Evolutionary conservation across 2,113 vertebrate genomes (phyloP).

Genomic region (Oostethus manadensis): DNA sequence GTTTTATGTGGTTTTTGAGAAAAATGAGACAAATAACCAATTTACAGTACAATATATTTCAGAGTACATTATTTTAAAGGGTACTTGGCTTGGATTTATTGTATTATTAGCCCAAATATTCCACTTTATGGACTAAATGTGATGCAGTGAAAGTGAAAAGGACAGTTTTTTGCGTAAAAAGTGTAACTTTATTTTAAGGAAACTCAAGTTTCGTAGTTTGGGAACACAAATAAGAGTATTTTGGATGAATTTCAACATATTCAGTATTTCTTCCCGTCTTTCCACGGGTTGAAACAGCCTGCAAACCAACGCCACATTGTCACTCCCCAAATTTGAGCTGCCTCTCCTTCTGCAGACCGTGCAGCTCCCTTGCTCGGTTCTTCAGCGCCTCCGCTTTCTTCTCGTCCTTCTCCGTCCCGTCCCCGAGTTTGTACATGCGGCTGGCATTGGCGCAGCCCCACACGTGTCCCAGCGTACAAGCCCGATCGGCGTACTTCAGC

Average conservation of each 20-base stretch:
- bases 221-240: too few relatives aligned
- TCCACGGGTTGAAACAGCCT: neutral
- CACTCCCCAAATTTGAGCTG: slow-evolving; percentile 57
- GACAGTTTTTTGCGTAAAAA: too few relatives aligned
- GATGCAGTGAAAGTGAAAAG: too few relatives aligned
- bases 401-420: slow-evolving; percentile 80
- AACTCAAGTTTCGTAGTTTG: too few relatives aligned
- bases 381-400: slow-evolving; percentile 85
- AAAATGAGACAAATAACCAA: too few relatives aligned
- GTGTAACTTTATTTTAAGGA: too few relatives aligned
- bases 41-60: too few relatives aligned
- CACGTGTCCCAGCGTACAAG: slow-evolving; percentile 87
- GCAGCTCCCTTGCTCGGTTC: slow-evolving; percentile 79
- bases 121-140: too few relatives aligned
- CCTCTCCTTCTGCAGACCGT: slow-evolving; percentile 72
- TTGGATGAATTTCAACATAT: neutral
- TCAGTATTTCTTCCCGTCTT: slow-evolving; percentile 11
- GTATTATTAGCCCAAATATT: too few relatives aligned
- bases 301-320: neutral
- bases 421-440: slow-evolving; percentile 91
- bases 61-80: too few relatives aligned
- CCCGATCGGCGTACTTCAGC: slow-evolving; percentile 79
- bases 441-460: slow-evolving; percentile 95
- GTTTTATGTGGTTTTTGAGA: too few relatives aligned
- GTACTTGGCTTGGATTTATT: too few relatives aligned